Base-by-base conservation (phyloP, 2,113 vertebrate species). In the Petaurus breviceps region DNA sequence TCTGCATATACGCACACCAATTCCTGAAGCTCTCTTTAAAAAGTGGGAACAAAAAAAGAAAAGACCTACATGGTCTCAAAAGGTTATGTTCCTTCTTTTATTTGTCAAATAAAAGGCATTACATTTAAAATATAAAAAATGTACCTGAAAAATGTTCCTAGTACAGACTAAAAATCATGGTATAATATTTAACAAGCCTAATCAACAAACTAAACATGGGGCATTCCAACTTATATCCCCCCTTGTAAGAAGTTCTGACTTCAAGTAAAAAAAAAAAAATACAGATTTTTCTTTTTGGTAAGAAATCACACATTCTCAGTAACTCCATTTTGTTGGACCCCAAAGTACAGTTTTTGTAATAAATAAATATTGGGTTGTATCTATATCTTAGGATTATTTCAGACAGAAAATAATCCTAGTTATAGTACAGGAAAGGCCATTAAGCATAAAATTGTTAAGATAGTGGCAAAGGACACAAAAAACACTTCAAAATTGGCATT, bases 21-120 rank as follows among this genome's bases (percentile, higher is more conserved):
- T 93, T 93, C 25, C 94, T 95, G 68, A 84, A 84, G n/a, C 37
- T 84, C n/a, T 84, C 37, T 23, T 2, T 37, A 96, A 95, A 97
- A 95, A 8, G 68, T 5, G 61, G 84, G 9, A 1, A 24, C 68
- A 84, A 84, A n/a, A n/a, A 16, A 14, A 47, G 51, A 94, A 12
- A 91, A 16, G 93, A 97, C 90, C 97, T 97, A 9, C 12, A 50
- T 0, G 1, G 61, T 97, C 95, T 94, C 91, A 90, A 19, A 91
- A 94, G 43, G 47, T 1, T 0, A 37, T 0, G 0, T 50, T 95
- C 43, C 54, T 97, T 96, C 77, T 90, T 96, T 98, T 97, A 98
- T 90, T 97, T 49, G 93, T 95, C 43, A 92, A 97, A 97, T 94
- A 95, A 90, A 97, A 98, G 47, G 16, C 57, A 97, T 94, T 97